Conservation (phyloP, 2,113 vertebrate genomes). For the Colinus virginianus region DNA sequence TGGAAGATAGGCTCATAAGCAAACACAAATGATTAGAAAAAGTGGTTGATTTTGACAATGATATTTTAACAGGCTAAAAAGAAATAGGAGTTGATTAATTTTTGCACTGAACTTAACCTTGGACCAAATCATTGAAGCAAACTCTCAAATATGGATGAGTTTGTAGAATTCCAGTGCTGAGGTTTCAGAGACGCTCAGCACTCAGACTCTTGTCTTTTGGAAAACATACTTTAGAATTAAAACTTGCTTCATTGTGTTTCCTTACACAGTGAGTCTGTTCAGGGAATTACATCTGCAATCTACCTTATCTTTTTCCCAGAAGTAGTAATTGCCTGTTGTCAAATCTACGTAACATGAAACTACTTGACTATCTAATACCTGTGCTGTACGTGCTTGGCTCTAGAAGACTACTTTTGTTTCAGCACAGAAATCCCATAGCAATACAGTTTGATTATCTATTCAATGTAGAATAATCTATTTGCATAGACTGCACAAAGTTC, state of each 20-base stretch:
- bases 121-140: background rate
- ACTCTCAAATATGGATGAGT: background rate
- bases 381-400: background rate
- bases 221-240: background rate
- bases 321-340: background rate
- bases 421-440: background rate
- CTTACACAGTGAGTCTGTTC: background rate
- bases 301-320: background rate
- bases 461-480: background rate
- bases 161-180: background rate
- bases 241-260: background rate
- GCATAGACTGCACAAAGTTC: background rate
- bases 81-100: background rate
- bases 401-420: background rate
- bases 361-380: background rate
- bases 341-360: background rate
- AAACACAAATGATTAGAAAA: background rate
- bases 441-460: background rate
- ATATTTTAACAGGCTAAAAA: background rate
- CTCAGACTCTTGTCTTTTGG: background rate
- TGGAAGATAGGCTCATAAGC: background rate
- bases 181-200: background rate
- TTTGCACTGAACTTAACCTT: background rate
- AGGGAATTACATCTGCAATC: background rate
- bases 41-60: background rate